Conservation (phyloP, 1,140 invertebrate genomes). For the Uloborus diversus region DNA sequence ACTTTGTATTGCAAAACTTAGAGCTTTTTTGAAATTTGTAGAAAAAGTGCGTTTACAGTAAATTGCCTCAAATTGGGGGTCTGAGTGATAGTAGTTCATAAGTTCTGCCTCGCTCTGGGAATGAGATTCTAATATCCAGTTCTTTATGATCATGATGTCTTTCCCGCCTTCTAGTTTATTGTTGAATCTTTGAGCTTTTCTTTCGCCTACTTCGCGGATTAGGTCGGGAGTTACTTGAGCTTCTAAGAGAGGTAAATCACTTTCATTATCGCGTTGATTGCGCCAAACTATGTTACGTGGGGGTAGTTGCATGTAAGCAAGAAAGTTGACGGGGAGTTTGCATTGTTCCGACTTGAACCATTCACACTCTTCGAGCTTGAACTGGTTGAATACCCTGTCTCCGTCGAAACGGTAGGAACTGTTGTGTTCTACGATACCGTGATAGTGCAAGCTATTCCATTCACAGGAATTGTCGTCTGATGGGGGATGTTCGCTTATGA, state of each 20-base stretch:
- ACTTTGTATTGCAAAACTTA: neutral
- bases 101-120: neutral
- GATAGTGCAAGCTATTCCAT: too few relatives aligned
- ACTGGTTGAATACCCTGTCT: too few relatives aligned
- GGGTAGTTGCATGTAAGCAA: neutral
- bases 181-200: neutral
- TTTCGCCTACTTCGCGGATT: neutral
- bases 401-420: too few relatives aligned
- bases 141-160: neutral
- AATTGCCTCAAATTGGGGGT: neutral
- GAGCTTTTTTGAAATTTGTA: neutral
- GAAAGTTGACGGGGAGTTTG: neutral
- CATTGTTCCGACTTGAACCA: neutral
- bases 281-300: neutral
- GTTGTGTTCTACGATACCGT: too few relatives aligned
- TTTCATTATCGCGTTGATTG: neutral
- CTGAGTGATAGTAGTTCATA: neutral
- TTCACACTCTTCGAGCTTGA: neutral
- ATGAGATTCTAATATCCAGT: neutral
- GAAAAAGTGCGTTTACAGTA: neutral
- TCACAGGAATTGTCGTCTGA: too few relatives aligned
- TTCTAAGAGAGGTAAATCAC: neutral
- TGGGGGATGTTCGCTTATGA: too few relatives aligned
- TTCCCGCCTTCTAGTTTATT: too few relatives aligned
- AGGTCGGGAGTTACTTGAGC: neutral